These are phyloP conservation scores for Drosophila borborema DNA, from an alignment of 2,888 invertebrate genomes.

Conservation along the genomic window DNA sequence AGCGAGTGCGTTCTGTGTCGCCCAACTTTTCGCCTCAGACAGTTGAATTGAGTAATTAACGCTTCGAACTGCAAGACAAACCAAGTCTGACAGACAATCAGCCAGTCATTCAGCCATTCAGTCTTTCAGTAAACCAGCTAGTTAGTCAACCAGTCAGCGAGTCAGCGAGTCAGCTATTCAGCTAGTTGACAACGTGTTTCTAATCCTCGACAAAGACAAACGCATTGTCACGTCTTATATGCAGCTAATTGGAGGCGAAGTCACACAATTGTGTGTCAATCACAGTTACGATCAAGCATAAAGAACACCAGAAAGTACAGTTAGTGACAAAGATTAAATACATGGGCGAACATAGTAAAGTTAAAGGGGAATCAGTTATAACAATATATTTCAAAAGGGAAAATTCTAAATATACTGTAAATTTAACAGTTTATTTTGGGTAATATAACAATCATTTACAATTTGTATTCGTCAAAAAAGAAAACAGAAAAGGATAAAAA, in stretches of 20 bases:
- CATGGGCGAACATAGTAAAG: neutral
- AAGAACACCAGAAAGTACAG: neutral
- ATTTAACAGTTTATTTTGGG: neutral
- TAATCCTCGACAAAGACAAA: conserved; percentile 45
- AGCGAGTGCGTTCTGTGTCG: conserved; percentile 46
- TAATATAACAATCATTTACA: neutral
- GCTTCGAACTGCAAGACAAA: conserved; percentile 56
- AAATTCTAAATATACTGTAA: neutral
- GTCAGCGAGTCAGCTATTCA: conserved; percentile 19
- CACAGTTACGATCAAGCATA: conserved; percentile 29
- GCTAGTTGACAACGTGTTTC: conserved; percentile 36
- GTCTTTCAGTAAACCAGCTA: conserved; percentile 11
- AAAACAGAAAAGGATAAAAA: neutral
- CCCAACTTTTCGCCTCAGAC: conserved; percentile 71
- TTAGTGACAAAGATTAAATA: conserved; percentile 9
- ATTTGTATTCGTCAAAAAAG: neutral
- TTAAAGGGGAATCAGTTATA: neutral
- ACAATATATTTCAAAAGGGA: neutral
- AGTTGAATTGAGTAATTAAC: conserved; percentile 81
- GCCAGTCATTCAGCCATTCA: conserved; percentile 10
- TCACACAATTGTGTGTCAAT: conserved; percentile 49
- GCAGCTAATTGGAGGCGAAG: conserved; percentile 68
- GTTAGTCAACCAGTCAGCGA: conserved; percentile 13
- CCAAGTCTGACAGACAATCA: conserved; percentile 31
- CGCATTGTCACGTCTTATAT: conserved; percentile 72